Conservation (phyloP, 2,888 invertebrate species). For the Blomia tropicalis region DNA sequence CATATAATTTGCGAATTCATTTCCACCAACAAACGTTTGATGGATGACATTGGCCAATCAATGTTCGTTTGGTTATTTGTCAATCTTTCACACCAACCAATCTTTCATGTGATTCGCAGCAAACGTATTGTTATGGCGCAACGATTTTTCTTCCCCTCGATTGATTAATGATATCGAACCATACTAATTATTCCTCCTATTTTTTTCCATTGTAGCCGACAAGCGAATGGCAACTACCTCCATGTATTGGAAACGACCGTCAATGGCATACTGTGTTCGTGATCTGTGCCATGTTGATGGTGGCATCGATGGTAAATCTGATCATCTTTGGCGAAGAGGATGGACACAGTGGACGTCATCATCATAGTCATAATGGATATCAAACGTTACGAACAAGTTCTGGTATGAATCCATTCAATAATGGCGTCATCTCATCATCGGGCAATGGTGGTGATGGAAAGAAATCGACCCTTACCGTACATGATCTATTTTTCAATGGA, state of each 20-base stretch:
- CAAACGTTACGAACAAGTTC: neutral
- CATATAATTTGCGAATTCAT: no score
- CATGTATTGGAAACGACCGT: slow-evolving; percentile 14
- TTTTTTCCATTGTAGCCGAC: neutral
- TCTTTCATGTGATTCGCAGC: no score
- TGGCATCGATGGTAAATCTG: neutral
- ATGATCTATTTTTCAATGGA: neutral
- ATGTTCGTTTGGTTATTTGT: no score
- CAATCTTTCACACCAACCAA: no score
- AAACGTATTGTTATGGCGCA: no score
- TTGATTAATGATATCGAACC: neutral
- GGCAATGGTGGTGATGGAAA: neutral
- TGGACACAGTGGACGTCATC: neutral
- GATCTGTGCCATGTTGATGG: slow-evolving; percentile 12
- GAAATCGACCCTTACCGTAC: neutral
- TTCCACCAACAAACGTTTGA: no score
- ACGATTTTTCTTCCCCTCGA: no score
- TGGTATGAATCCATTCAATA: neutral
- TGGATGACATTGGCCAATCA: no score
- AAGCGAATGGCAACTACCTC: slow-evolving; percentile 4
- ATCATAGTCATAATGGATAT: neutral
- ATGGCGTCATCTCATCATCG: neutral
- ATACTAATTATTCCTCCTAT: neutral
- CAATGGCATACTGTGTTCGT: slow-evolving; percentile 14
- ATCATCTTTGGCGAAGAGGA: slow-evolving; percentile 14